Conservation (phyloP, 2,113 vertebrate genomes). For the Corvus moneduloides region DNA sequence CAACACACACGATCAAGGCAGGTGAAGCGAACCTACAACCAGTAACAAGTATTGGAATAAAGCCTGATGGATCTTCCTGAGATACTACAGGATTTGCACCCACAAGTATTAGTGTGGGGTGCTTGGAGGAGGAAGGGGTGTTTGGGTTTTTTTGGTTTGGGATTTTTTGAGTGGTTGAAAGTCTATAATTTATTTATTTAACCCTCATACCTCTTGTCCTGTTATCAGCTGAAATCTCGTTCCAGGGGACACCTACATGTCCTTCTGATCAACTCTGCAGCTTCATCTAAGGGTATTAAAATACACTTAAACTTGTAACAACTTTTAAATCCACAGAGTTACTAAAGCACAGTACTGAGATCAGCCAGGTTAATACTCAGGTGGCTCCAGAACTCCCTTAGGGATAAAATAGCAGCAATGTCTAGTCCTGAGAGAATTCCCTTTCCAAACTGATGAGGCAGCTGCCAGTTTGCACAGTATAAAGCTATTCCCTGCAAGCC, state of each 20-base stretch:
- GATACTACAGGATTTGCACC: neutral
- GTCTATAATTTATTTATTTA: neutral
- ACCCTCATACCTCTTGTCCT: neutral
- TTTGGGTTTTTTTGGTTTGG: neutral
- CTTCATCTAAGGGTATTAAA: neutral
- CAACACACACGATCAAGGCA: neutral
- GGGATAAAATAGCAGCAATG: neutral
- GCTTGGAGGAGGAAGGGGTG: neutral
- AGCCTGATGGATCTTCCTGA: neutral
- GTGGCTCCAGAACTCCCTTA: neutral
- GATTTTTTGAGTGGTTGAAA: neutral
- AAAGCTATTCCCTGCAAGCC: slow-evolving; percentile 50
- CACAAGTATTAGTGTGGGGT: neutral
- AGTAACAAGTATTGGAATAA: neutral
- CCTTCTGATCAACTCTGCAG: neutral
- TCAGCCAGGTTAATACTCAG: neutral
- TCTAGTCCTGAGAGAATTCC: neutral
- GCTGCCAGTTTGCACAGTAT: neutral
- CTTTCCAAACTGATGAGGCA: neutral
- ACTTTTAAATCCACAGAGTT: neutral
- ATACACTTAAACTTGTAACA: neutral
- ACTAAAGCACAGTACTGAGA: neutral
- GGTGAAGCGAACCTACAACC: neutral
- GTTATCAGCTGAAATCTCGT: neutral
- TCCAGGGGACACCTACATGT: neutral